Percentiles rank a stretch among this genome's conserved stretches.
Evolutionary conservation across 1,140 invertebrate species (phyloP).

Genomic region (Panulirus ornatus): DNA sequence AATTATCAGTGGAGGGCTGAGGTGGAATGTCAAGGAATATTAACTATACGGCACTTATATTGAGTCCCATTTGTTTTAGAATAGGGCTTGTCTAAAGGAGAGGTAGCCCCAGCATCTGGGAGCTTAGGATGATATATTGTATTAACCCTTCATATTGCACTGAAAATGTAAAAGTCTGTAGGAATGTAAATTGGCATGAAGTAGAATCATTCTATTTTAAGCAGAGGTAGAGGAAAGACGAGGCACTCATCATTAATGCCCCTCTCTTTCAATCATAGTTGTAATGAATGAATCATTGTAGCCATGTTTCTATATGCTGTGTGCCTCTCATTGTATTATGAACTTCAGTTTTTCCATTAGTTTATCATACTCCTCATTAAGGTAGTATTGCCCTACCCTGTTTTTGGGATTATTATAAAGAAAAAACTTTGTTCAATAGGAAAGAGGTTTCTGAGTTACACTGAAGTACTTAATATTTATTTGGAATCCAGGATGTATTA

Average conservation of each 20-base stretch:
- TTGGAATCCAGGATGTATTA: not conserved
- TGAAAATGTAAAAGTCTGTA: not conserved
- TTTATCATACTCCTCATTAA: not conserved
- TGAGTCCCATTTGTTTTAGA: slow-evolving; percentile 49
- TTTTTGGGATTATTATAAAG: not conserved
- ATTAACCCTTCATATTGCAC: slow-evolving; percentile 1
- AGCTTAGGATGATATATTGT: slow-evolving; percentile 23
- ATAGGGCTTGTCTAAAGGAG: slow-evolving; percentile 40
- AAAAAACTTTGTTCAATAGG: not conserved
- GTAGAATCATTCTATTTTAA: not conserved
- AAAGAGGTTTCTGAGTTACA: not conserved
- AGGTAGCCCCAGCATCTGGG: slow-evolving; percentile 44
- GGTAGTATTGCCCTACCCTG: not conserved
- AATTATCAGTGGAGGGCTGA: not conserved
- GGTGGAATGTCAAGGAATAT: not conserved
- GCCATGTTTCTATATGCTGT: not conserved
- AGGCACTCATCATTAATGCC: not conserved
- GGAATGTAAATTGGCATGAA: not conserved
- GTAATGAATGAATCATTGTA: not conserved
- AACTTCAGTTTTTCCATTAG: not conserved
- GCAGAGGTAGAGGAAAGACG: not conserved
- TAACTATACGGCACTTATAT: slow-evolving; percentile 15
- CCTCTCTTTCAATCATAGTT: not conserved
- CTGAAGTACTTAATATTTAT: slow-evolving; percentile 35
- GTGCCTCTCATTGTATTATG: not conserved